Evolutionary conservation across 2,888 invertebrate genomes (phyloP), one percentile per base, ranked within the genome.

Genomic region (Tribolium freemani): DNA sequence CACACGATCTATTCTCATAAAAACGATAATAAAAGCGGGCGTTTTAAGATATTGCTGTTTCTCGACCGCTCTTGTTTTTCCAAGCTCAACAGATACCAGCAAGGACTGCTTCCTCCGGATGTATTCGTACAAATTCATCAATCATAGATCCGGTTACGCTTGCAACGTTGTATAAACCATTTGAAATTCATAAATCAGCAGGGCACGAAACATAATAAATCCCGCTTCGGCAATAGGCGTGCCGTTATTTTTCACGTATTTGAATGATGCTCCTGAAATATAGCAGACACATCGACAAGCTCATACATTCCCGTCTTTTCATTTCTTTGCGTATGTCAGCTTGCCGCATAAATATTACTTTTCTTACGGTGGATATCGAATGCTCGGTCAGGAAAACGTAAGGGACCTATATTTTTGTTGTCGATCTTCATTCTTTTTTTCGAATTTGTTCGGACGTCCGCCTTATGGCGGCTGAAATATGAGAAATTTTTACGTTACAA

Each of bases 161-260:
- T 72, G 71, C 73, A 67, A 71, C 69, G 72, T 75, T 74, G 71
- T 73, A 77, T 77, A 75, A 75, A 76, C 75, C 74, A 76, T 77
- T 77, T 70, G 75, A 74, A 77, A 76, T 77, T 76, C 77, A 77
- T 77, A 77, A 77, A 77, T 77, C 77, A 77, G 61, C 64, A 71
- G 71, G 68, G 74, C 67, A 74, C 73, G 72, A 72, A 60, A 73
- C 72, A 71, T 76, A 74, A 77, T 77, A 76, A 77, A 77, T 77
- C 70, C 67, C 66, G 67, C 46, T 66, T 66, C 48, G 61, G 66
- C 73, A 69, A 69, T 73, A 66, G 73, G 60, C 73, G 63, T 53
- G 46, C 70, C 67, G 57, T 75, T 77, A 77, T 77, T 76, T 76
- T 75, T 76, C 75, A 75, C 64, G 69, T 68, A 75, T 75, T 73